phyloP scores from a whole-genome alignment of 2,113 vertebrate species.

The Notarius lentiginosus region DNA sequence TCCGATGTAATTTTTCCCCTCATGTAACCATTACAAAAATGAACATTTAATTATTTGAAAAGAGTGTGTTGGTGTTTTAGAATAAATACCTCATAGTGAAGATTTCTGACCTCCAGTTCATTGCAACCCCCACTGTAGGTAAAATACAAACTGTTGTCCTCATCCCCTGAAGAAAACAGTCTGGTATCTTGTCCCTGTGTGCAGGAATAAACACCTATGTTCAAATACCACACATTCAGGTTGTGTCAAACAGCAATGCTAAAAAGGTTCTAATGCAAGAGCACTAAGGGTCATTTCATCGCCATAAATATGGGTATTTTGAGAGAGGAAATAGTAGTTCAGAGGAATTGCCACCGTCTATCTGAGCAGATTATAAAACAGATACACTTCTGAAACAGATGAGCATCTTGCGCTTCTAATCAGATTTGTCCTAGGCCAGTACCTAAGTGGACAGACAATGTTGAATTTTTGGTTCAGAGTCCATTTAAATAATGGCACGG shows the following conservation, averaged over 20 bases:
- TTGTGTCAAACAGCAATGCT: neutral
- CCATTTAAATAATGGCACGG: constrained; percentile 33
- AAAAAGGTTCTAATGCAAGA: neutral
- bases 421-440: constrained; percentile 15
- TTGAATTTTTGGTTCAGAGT: constrained; percentile 46
- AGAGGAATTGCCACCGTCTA: neutral
- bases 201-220: neutral
- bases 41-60: neutral
- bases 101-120: constrained; percentile 83
- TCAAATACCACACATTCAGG: constrained; percentile 7
- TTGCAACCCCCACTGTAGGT: constrained; percentile 87
- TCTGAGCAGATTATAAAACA: neutral
- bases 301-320: too few species aligned
- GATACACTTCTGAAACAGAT: constrained; percentile 3
- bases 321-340: neutral
- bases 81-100: constrained; percentile 83
- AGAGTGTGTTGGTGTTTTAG: too few species aligned
- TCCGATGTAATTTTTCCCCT: neutral
- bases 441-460: constrained; percentile 4
- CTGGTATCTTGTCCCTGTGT: constrained; percentile 67
- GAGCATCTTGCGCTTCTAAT: constrained; percentile 2
- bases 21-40: neutral
- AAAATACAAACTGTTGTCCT: constrained; percentile 94
- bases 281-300: too few species aligned
- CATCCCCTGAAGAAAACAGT: constrained; percentile 81